These are phyloP conservation scores for Acyrthosiphon pisum DNA, from an alignment of 1,140 invertebrate genomes.

Conservation along the genomic window DNA sequence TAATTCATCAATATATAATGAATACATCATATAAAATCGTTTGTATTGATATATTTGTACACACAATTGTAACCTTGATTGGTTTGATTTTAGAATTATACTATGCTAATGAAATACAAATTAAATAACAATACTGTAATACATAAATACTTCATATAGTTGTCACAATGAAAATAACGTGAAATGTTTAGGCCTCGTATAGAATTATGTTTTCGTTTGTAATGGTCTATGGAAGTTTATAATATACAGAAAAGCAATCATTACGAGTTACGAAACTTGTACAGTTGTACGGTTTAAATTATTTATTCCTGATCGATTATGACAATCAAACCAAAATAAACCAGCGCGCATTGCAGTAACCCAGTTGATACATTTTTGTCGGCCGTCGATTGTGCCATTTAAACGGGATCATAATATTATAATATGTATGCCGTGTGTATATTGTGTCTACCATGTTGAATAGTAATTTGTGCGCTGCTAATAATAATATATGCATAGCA, in stretches of 20 bases:
- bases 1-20: neutral
- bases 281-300: neutral
- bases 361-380: neutral
- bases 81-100: neutral
- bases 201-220: neutral
- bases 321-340: neutral
- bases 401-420: conserved; percentile 4
- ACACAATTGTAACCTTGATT: neutral
- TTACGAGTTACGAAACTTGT: neutral
- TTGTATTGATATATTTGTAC: neutral
- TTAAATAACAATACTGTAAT: neutral
- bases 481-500: neutral
- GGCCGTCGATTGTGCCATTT: neutral
- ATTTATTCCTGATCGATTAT: neutral
- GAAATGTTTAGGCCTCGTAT: neutral
- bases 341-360: neutral
- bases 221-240: neutral
- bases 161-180: neutral
- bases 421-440: neutral
- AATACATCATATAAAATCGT: neutral
- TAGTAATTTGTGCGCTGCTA: neutral
- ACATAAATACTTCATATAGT: neutral
- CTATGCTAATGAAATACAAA: neutral
- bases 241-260: neutral
- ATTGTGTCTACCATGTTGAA: neutral